Percentiles rank a stretch among this genome's conserved stretches.
Conservation (phyloP, 2,888 invertebrate genomes). For the Coronaproctus castanopsis region DNA sequence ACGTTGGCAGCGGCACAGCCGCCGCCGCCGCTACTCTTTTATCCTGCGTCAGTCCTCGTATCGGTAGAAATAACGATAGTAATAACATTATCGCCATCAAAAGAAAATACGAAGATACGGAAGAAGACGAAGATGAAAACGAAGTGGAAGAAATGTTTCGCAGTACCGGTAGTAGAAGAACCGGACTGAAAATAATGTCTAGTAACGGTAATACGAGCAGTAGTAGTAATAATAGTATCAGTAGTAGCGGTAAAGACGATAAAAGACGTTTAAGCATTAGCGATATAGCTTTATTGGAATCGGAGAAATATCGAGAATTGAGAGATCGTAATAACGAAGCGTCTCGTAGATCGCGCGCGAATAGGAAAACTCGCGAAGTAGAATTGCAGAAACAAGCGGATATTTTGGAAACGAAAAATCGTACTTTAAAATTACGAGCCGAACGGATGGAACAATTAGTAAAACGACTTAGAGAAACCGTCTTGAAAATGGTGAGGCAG, state of each 20-base stretch:
- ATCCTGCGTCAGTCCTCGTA: too few species aligned
- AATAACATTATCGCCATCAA: background rate
- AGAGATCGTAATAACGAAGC: slow-evolving; percentile 61
- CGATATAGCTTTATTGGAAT: slow-evolving; percentile 4
- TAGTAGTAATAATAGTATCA: too few species aligned
- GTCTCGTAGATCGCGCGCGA: slow-evolving; percentile 49
- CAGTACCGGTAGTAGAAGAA: too few species aligned
- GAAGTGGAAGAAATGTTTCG: background rate
- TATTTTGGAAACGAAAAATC: slow-evolving; percentile 40
- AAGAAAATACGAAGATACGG: background rate
- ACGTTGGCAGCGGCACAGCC: background rate
- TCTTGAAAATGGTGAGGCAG: slow-evolving; percentile 45
- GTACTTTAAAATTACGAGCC: slow-evolving; percentile 40
- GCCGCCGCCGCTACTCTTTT: too few species aligned
- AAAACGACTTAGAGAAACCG: slow-evolving; percentile 39
- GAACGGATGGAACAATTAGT: slow-evolving; percentile 47
- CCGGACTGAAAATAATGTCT: too few species aligned
- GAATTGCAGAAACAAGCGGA: slow-evolving; percentile 35
- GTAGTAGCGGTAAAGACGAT: too few species aligned
- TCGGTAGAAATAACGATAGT: too few species aligned
- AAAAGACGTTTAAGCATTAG: background rate
- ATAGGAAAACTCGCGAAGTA: slow-evolving; percentile 39
- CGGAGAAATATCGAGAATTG: slow-evolving; percentile 39
- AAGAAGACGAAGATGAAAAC: background rate
- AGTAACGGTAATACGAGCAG: too few species aligned